These are phyloP conservation scores for Sterna hirundo DNA, from an alignment of 2,113 vertebrate genomes.

Conservation along the genomic window DNA sequence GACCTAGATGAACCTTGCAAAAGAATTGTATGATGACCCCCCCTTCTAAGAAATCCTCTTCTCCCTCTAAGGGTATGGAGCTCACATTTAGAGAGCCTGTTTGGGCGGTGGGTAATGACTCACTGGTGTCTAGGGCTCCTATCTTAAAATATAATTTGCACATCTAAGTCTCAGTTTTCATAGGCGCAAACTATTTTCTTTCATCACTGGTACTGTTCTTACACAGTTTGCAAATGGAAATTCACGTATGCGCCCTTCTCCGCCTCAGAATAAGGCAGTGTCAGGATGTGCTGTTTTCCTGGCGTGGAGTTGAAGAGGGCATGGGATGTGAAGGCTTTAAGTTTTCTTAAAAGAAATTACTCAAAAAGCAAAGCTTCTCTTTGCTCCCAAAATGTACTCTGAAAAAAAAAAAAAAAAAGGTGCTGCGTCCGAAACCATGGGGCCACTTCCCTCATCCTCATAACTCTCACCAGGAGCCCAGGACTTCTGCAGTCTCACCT, in stretches of 20 bases:
- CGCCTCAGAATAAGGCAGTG: background rate
- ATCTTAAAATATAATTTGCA: background rate
- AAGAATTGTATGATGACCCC: background rate
- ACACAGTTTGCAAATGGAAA: background rate
- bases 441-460: rapidly evolving
- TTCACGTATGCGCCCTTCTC: background rate
- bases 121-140: background rate
- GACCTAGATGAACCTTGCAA: background rate
- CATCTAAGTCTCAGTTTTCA: background rate
- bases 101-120: background rate
- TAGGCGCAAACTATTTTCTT: background rate
- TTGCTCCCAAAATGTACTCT: background rate
- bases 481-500: background rate
- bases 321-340: background rate
- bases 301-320: background rate
- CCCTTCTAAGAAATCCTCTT: background rate
- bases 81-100: background rate
- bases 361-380: background rate
- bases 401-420: background rate
- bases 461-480: background rate
- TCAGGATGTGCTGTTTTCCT: background rate
- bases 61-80: background rate
- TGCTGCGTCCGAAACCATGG: background rate
- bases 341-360: background rate
- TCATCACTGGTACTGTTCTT: background rate